A percentile compares a stretch with the other conserved stretches of the same genome.
Evolutionary conservation across 2,888 invertebrate genomes (phyloP).

Genomic region (Timema cristinae): DNA sequence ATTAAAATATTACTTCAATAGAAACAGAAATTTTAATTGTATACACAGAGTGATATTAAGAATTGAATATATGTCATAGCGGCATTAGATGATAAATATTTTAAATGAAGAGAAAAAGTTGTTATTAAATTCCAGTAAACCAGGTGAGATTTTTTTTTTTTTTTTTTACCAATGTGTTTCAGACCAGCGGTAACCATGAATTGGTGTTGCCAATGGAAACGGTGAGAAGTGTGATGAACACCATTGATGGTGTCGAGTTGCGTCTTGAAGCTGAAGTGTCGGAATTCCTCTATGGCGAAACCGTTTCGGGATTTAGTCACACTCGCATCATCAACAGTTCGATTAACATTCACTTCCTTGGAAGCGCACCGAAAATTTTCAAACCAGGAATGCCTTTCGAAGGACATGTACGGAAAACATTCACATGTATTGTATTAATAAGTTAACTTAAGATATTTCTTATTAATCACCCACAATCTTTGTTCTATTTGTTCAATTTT

Average conservation of each 20-base stretch:
- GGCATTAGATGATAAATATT: too few relatives aligned
- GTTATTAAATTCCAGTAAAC: too few relatives aligned
- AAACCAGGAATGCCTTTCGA: slow-evolving; percentile 51
- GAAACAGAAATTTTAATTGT: too few relatives aligned
- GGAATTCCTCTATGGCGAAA: slow-evolving; percentile 43
- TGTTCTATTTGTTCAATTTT: too few relatives aligned
- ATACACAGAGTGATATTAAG: too few relatives aligned
- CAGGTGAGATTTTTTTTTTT: too few relatives aligned
- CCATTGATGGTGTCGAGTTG: slow-evolving; percentile 38
- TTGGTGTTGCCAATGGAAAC: slow-evolving; percentile 29
- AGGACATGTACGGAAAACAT: slow-evolving; percentile 44
- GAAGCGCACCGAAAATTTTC: slow-evolving; percentile 49
- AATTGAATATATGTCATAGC: too few relatives aligned
- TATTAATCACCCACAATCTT: too few relatives aligned
- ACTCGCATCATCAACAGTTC: slow-evolving; percentile 48
- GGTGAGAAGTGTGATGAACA: slow-evolving; percentile 24
- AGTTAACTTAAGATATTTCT: too few relatives aligned
- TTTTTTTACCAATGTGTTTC: slow-evolving; percentile 8
- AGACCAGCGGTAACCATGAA: slow-evolving; percentile 31
- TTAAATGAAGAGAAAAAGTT: too few relatives aligned
- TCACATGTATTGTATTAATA: too few relatives aligned
- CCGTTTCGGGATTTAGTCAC: slow-evolving; percentile 45
- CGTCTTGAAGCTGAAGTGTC: slow-evolving; percentile 43
- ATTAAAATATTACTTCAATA: too few relatives aligned
- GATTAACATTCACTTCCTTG: slow-evolving; percentile 48